Conservation (phyloP, 2,113 vertebrate genomes). For the Muntiacus muntjak region DNA sequence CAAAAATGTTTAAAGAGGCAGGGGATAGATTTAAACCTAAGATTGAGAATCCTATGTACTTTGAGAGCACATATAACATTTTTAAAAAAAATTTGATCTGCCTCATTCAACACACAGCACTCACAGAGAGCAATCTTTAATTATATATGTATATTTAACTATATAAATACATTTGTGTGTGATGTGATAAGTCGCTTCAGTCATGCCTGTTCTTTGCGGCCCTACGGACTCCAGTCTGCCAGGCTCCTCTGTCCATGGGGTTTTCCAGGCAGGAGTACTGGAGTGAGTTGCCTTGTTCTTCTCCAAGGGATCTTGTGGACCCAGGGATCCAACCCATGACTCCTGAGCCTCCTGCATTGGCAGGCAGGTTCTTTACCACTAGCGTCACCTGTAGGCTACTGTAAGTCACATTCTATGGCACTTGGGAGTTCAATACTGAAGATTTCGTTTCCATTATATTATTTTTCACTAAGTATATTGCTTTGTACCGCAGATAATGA, state of each 20-base stretch:
- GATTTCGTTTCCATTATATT: not conserved
- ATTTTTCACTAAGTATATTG: constrained; percentile 2
- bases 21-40: not conserved
- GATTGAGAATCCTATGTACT: not conserved
- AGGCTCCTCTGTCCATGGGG: not conserved
- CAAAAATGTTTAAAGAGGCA: not conserved
- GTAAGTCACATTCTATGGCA: not conserved
- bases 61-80: not conserved
- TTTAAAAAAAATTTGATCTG: not conserved
- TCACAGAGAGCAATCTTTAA: not conserved
- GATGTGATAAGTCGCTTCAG: not conserved
- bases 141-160: not conserved
- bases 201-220: not conserved
- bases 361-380: not conserved
- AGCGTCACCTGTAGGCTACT: not conserved
- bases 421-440: not conserved
- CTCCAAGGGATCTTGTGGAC: not conserved
- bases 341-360: not conserved
- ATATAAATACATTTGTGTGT: not conserved
- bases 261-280: not conserved
- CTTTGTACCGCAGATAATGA: not conserved
- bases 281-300: not conserved
- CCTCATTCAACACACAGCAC: not conserved
- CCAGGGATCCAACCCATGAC: not conserved
- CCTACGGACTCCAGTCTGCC: not conserved